Percentiles rank a stretch among this genome's conserved stretches.
Evolutionary conservation across 2,888 invertebrate genomes (phyloP).

Genomic region (Craniophora ligustri): DNA sequence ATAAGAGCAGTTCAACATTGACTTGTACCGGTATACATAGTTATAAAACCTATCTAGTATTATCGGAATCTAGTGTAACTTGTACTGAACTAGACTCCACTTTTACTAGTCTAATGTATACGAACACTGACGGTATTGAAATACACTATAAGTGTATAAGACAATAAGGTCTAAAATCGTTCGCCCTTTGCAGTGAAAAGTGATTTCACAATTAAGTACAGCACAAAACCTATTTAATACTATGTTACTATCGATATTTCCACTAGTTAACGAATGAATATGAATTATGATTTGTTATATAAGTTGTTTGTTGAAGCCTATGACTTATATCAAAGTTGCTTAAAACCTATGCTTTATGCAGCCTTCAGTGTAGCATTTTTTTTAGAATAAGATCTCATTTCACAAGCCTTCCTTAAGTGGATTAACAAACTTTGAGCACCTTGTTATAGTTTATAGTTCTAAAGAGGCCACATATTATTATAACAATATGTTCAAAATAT

Average conservation of each 20-base stretch:
- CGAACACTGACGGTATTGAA: conserved; percentile 2
- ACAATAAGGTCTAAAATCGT: conserved; percentile 17
- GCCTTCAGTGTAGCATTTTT: no score
- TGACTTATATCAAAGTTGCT: no score
- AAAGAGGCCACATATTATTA: no score
- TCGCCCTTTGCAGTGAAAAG: neutral
- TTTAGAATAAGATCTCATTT: no score
- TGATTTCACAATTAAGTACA: conserved; percentile 10
- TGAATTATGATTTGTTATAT: neutral
- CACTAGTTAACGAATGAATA: neutral
- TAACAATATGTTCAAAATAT: no score
- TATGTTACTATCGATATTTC: neutral
- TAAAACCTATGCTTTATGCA: no score
- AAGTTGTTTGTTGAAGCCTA: no score
- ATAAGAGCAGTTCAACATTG: no score
- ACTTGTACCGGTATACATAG: no score
- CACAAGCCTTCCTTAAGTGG: no score
- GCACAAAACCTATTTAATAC: neutral
- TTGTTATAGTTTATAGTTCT: no score
- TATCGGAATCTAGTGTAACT: neutral
- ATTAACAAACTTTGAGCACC: no score
- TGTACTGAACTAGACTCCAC: conserved; percentile 13
- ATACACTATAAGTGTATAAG: neutral
- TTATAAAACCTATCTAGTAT: neutral
- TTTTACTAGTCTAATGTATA: conserved; percentile 26